phyloP scores from a whole-genome alignment of 2,888 invertebrate genomes.

The Antitype chi region DNA sequence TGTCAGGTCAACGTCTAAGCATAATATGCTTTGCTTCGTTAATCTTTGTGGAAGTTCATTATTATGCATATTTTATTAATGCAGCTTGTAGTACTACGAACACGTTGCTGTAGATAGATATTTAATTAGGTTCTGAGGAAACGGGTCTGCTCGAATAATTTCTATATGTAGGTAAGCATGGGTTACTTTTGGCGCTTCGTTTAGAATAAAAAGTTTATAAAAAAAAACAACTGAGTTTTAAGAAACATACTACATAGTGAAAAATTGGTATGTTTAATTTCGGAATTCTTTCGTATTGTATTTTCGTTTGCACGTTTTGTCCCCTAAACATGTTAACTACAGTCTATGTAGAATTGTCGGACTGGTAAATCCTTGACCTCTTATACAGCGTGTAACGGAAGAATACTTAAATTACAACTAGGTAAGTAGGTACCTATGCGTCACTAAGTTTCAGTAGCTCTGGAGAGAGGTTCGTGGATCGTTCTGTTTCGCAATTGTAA shows the following conservation, averaged over 20 bases:
- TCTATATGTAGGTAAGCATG: neutral
- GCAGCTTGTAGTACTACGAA: constrained; percentile 8
- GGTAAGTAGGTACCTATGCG: neutral
- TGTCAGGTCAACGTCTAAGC: neutral
- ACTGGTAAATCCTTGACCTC: constrained; percentile 30
- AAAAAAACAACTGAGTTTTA: too few species aligned
- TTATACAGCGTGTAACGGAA: too few species aligned
- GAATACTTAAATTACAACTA: constrained; percentile 22
- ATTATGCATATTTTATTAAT: constrained; percentile 11
- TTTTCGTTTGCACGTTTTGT: too few species aligned
- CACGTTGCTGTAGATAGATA: constrained; percentile 1
- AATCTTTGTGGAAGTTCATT: constrained; percentile 13
- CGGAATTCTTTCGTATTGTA: too few species aligned
- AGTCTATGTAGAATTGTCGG: neutral
- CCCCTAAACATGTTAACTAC: neutral
- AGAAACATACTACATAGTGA: too few species aligned
- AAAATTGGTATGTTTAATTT: too few species aligned
- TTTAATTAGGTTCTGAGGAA: constrained; percentile 38
- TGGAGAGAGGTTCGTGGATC: constrained; percentile 7
- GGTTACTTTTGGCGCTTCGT: neutral
- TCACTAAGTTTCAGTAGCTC: constrained; percentile 35
- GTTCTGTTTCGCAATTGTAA: constrained; percentile 19
- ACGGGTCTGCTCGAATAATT: constrained; percentile 1
- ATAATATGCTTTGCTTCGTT: neutral
- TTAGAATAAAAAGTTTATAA: neutral